Evolutionary conservation across 2,113 vertebrate species (phyloP).

Genomic region (Ophthalmolycus amberensis): DNA sequence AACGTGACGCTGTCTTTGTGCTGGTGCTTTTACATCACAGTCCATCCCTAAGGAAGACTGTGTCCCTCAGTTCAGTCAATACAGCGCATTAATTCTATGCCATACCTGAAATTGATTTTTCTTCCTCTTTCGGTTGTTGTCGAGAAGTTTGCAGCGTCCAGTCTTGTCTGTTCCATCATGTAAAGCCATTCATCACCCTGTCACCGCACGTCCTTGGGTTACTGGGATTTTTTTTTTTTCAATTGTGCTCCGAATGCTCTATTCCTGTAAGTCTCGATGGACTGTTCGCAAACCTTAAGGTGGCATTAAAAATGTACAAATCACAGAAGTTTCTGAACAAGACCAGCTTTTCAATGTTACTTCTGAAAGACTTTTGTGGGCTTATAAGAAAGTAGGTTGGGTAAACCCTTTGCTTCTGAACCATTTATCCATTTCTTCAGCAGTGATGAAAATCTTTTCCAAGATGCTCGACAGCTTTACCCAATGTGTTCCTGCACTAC

Average conservation of each 20-base stretch:
- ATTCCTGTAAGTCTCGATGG: conserved; percentile 3
- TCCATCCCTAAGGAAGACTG: background rate
- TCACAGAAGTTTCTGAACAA: conserved; percentile 8
- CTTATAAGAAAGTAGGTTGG: background rate
- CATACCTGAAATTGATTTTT: conserved; percentile 67
- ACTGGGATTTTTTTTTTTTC: conserved; percentile 39
- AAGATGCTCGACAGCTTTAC: background rate
- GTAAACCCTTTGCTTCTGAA: background rate
- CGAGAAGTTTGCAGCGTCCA: conserved; percentile 53
- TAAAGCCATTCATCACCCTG: conserved; percentile 70
- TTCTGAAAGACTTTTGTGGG: background rate
- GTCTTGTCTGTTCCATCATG: conserved; percentile 58
- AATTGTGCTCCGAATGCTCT: conserved; percentile 37
- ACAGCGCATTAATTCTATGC: conserved; percentile 61
- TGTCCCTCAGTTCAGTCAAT: conserved; percentile 49
- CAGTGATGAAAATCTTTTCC: background rate
- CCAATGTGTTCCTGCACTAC: background rate
- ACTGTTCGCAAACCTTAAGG: background rate
- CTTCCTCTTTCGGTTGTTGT: conserved; percentile 35
- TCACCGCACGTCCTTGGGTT: conserved; percentile 47
- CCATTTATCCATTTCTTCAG: background rate
- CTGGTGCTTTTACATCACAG: conserved; percentile 23
- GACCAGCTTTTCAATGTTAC: background rate
- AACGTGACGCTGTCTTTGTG: background rate
- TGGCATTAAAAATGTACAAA: conserved; percentile 20